Conservation (phyloP, 2,888 invertebrate genomes). For the Dasypolia templi region DNA sequence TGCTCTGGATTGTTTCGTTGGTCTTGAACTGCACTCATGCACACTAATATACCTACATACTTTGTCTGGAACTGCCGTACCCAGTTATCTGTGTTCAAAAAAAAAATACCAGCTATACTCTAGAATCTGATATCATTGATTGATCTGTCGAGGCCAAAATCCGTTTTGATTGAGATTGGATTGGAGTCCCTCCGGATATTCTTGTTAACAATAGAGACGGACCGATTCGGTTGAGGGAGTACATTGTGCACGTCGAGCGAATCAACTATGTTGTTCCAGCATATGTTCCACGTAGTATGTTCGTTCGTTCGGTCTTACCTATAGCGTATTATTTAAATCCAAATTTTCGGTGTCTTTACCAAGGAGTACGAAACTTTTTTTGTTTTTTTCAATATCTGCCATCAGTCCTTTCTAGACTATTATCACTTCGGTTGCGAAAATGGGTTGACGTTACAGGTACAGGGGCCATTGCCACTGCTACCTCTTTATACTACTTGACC, state of each 20-base stretch:
- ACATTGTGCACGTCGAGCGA: conserved; percentile 16
- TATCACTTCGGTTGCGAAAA: no score
- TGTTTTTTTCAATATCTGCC: no score
- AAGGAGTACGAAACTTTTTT: no score
- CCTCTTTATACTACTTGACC: no score
- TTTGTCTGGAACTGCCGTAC: neutral
- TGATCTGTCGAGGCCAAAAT: conserved; percentile 43
- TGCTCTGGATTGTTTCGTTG: no score
- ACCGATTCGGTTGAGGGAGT: conserved; percentile 42
- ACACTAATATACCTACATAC: neutral
- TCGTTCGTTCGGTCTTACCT: no score
- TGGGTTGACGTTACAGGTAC: no score
- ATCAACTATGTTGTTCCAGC: conserved; percentile 18
- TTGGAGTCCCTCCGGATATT: conserved; percentile 32
- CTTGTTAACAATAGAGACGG: conserved; percentile 48
- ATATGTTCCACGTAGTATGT: no score
- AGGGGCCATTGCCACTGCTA: no score
- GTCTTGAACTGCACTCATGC: neutral
- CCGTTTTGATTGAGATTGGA: conserved; percentile 24
- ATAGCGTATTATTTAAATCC: neutral
- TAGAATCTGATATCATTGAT: conserved; percentile 9
- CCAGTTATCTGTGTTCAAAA: neutral
- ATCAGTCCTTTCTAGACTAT: no score
- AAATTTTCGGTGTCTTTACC: neutral
- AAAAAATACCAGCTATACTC: neutral